Evolutionary conservation across 2,888 invertebrate species (phyloP).

Genomic region (Bruchidius siliquastri): DNA sequence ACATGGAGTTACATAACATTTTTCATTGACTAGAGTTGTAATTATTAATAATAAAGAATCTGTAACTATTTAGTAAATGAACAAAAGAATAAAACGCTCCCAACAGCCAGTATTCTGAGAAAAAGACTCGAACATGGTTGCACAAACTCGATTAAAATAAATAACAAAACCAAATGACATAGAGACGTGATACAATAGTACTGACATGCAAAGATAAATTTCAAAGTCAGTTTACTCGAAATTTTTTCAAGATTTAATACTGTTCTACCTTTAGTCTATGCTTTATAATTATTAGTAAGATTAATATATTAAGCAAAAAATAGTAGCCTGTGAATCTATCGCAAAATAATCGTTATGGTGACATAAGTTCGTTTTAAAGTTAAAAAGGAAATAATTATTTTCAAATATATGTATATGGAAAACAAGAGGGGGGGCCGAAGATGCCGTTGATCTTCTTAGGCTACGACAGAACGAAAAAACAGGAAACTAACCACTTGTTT

Average conservation of each 20-base stretch:
- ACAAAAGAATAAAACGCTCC: no score
- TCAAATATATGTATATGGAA: conserved; percentile 32
- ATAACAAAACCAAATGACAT: conserved; percentile 19
- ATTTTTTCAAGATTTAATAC: conserved; percentile 15
- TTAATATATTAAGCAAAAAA: conserved; percentile 26
- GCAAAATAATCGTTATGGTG: conserved; percentile 15
- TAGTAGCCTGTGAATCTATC: conserved; percentile 14
- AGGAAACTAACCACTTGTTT: conserved; percentile 44
- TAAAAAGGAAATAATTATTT: background rate
- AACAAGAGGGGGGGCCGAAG: conserved; percentile 44
- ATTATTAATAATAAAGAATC: no score
- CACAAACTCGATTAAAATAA: conserved; percentile 23
- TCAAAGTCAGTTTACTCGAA: conserved; percentile 10
- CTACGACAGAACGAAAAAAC: conserved; percentile 53
- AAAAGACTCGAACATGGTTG: conserved; percentile 8
- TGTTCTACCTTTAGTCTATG: conserved; percentile 21
- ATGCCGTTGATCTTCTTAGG: conserved; percentile 57
- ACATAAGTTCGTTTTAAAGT: background rate
- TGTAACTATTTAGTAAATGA: no score
- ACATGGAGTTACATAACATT: no score
- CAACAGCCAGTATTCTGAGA: no score
- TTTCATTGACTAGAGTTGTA: no score
- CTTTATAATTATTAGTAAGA: conserved; percentile 11
- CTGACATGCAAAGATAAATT: conserved; percentile 21
- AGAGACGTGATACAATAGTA: conserved; percentile 21